phyloP scores from a whole-genome alignment of 2,113 vertebrate genomes.

The Glaucomys volans region DNA sequence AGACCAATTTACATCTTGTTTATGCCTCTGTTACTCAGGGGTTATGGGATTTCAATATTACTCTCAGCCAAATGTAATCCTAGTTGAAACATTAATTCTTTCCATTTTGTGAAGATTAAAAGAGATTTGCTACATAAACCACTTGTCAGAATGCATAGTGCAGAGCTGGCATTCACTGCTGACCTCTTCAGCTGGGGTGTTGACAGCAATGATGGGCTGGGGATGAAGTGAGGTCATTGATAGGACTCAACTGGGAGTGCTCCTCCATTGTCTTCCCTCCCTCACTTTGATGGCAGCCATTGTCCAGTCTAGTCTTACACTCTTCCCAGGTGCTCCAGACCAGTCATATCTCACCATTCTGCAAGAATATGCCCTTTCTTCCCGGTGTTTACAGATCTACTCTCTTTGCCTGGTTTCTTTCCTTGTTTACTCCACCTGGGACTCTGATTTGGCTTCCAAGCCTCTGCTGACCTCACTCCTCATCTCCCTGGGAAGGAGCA shows the following conservation, averaged over 20 bases:
- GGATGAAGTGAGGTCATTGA: neutral
- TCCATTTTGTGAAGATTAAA: neutral
- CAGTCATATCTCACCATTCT: neutral
- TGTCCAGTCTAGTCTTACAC: neutral
- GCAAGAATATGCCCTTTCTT: neutral
- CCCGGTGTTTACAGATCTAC: neutral
- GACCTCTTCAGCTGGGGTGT: neutral
- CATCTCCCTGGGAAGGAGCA: neutral
- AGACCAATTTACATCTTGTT: constrained; percentile 5
- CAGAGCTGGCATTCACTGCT: neutral
- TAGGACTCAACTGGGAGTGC: neutral
- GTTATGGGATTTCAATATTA: neutral
- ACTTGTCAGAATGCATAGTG: neutral
- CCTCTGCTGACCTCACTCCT: neutral
- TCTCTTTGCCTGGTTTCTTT: neutral
- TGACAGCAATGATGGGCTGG: neutral
- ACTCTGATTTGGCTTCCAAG: neutral
- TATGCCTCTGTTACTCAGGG: neutral
- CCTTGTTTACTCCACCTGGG: neutral
- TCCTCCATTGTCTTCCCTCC: neutral
- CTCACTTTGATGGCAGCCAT: neutral
- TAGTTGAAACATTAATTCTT: neutral
- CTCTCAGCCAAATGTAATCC: neutral
- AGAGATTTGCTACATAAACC: neutral
- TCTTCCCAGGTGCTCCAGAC: neutral